Evolutionary conservation across 1,140 invertebrate genomes (phyloP).

Genomic region (Lycorma delicatula): DNA sequence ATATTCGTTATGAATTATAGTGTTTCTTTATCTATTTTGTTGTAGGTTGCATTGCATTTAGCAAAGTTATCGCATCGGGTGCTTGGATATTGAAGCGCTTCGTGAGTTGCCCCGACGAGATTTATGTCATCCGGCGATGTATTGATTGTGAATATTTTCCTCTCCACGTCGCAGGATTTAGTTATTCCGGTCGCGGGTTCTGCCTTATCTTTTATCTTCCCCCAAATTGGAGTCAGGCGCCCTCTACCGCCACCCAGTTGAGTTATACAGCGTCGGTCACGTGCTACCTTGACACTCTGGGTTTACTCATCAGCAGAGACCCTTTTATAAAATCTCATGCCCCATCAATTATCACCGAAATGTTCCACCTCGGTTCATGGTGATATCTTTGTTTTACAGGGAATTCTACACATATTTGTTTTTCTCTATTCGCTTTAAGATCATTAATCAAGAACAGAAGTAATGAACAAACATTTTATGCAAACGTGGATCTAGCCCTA

Average conservation of each 20-base stretch:
- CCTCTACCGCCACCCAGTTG: not conserved
- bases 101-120: not conserved
- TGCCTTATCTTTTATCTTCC: slow-evolving; percentile 1
- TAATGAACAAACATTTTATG: too few species aligned
- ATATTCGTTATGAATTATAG: too few species aligned
- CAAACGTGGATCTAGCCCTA: too few species aligned
- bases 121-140: slow-evolving; percentile 3
- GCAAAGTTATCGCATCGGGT: too few species aligned
- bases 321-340: slow-evolving; percentile 1
- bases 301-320: not conserved
- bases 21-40: too few species aligned
- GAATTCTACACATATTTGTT: too few species aligned
- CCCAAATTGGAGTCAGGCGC: not conserved
- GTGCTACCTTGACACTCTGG: slow-evolving; percentile 2
- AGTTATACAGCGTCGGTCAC: not conserved
- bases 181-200: slow-evolving; percentile 1
- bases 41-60: too few species aligned
- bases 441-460: too few species aligned
- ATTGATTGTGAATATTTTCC: slow-evolving; percentile 5
- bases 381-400: too few species aligned
- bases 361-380: too few species aligned
- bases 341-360: slow-evolving; percentile 6
- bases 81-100: too few species aligned
- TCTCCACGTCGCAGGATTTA: not conserved
- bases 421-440: too few species aligned